Evolutionary conservation across 2,797 vertebrate genomes (phyloP).

Genomic region (Ceryle rudis): DNA sequence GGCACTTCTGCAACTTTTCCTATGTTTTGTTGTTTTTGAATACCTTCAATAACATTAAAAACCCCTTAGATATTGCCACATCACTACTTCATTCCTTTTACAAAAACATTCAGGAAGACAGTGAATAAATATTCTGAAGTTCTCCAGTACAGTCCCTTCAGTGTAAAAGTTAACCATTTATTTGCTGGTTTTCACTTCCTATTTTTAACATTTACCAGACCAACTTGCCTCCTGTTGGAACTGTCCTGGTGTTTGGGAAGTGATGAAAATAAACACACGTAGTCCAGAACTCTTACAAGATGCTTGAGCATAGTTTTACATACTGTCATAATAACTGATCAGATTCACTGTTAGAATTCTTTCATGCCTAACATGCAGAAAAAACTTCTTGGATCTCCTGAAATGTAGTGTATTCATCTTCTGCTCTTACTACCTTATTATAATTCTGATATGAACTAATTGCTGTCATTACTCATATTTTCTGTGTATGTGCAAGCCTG

Average conservation of each 20-base stretch:
- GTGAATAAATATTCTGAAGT: neutral
- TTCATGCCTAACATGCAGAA: neutral
- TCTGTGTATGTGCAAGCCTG: neutral
- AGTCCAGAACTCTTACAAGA: neutral
- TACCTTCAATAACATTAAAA: neutral
- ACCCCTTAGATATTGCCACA: neutral
- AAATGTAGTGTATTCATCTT: neutral
- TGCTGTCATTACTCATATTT: neutral
- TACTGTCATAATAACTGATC: neutral
- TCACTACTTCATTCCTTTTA: neutral
- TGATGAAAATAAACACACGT: neutral
- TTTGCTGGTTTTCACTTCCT: neutral
- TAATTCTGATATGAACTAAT: neutral
- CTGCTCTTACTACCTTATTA: neutral
- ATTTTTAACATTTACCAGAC: neutral
- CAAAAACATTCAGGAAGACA: neutral
- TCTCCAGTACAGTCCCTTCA: neutral
- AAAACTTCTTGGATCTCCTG: neutral
- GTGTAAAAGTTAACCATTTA: neutral
- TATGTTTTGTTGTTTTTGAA: neutral
- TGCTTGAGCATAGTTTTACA: neutral
- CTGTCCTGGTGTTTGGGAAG: neutral
- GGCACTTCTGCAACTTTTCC: neutral
- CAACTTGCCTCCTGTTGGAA: neutral
- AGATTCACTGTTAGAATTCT: neutral